Evolutionary conservation across 2,797 vertebrate genomes (phyloP), one percentile per base, ranked within the genome.

Genomic region (Monodelphis domestica): DNA sequence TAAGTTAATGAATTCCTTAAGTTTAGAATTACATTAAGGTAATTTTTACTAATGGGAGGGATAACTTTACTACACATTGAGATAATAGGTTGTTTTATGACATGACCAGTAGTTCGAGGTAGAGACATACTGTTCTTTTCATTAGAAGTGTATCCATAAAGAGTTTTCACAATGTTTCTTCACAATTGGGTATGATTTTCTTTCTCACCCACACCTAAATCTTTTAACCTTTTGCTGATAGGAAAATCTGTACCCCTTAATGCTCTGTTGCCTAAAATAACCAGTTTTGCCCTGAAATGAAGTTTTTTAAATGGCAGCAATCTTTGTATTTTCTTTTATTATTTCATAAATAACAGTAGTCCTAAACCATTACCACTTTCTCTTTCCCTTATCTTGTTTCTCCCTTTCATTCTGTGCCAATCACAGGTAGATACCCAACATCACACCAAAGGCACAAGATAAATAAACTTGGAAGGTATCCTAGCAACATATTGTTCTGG

Each of bases 391-490:
- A 30, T 50, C 0, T 29, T 33, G 56, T 90, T 84, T 28, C 84
- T 87, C n/a, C 30, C 87, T 21, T 94, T 95, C n/a, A 6, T 88
- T 94, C 87, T 90, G 24, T 94, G 89, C 89, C 97, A 95, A 0
- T 96, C 93, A 90, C 26, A 3, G 84, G 93, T 33, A 51, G 90
- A 88, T 94, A 91, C 92, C 93, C 93, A 92, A 0, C 95, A 91
- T 95, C 90, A 59, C 93, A 63, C 90, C 91, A 88, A 12, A 91
- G 9, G 91, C 93, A 90, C 93, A 92, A 88, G 93, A 96, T 96
- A 96, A 89, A 95, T 96, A 92, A 93, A 94, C 93, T 96, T 96
- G 96, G 95, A 94, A 95, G 89, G 94, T 97, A 96, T 97, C 97
- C 96, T 97, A 87, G 5, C 92, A 97, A 97, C 97, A 95, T 57